phyloP scores from a whole-genome alignment of 2,888 invertebrate genomes.

The Eupithecia inturbata region DNA sequence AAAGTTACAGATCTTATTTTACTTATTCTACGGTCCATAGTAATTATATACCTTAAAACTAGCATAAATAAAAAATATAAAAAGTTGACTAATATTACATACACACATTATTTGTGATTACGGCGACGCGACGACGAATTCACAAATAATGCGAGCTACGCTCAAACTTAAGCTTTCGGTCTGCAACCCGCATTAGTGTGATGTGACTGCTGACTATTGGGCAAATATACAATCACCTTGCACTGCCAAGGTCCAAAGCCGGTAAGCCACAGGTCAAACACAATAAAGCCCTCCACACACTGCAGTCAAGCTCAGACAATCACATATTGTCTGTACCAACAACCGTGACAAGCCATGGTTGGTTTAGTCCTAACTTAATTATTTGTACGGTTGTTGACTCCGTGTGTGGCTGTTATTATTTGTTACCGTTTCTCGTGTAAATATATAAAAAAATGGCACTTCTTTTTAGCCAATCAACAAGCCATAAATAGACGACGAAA shows the following conservation, averaged over 20 bases:
- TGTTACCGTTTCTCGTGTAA: constrained; percentile 8
- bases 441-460: neutral
- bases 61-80: no score
- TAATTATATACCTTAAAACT: no score
- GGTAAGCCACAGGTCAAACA: constrained; percentile 9
- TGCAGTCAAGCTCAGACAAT: constrained; percentile 36
- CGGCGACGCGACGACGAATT: no score
- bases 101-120: no score
- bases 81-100: no score
- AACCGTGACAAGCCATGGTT: constrained; percentile 46
- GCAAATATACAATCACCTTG: neutral
- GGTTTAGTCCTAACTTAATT: constrained; percentile 37
- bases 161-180: no score
- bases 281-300: constrained; percentile 29
- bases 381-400: constrained; percentile 46
- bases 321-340: constrained; percentile 46
- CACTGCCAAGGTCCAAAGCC: neutral
- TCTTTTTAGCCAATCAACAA: neutral
- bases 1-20: no score
- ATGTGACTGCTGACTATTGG: no score
- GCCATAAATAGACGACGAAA: neutral
- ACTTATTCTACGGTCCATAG: no score
- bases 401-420: constrained; percentile 9
- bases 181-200: no score
- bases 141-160: no score